A percentile compares a stretch with the other conserved stretches of the same genome.
phyloP scores from a whole-genome alignment of 2,888 invertebrate genomes.

The Drosophila falleni region DNA sequence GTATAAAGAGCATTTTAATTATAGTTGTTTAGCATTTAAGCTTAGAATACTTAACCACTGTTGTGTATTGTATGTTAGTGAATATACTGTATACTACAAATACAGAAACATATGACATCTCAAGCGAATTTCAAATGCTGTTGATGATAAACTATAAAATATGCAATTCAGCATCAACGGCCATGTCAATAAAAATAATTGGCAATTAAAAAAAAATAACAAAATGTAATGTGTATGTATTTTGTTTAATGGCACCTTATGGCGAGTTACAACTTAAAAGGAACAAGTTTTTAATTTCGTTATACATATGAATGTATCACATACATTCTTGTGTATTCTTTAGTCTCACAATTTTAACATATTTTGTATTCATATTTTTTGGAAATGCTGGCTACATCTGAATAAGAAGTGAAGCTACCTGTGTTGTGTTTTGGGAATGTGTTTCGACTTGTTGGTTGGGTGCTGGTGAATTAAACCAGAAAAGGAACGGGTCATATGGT shows the following conservation, averaged over 20 bases:
- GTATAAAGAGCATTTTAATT: slow-evolving; percentile 58
- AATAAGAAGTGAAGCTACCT: not conserved
- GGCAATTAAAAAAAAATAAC: slow-evolving; percentile 4
- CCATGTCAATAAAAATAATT: slow-evolving; percentile 2
- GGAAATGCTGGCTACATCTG: not conserved
- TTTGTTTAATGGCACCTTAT: slow-evolving; percentile 34
- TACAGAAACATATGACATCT: slow-evolving; percentile 34
- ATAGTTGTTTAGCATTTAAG: slow-evolving; percentile 24
- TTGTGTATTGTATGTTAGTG: slow-evolving; percentile 31
- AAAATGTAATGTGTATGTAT: slow-evolving; percentile 14
- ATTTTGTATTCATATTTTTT: not conserved
- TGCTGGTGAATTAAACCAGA: not conserved
- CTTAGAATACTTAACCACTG: slow-evolving; percentile 23
- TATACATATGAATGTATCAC: not conserved
- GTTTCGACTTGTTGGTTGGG: not conserved
- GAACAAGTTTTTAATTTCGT: slow-evolving; percentile 35
- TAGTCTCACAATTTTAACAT: not conserved
- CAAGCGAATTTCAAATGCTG: slow-evolving; percentile 11
- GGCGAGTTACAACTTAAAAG: slow-evolving; percentile 51
- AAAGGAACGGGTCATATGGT: not conserved
- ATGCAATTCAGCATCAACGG: not conserved
- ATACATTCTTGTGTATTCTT: slow-evolving; percentile 1
- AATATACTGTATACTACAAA: slow-evolving; percentile 23
- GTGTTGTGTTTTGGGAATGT: slow-evolving; percentile 3
- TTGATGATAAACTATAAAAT: not conserved